Evolutionary conservation across 2,797 vertebrate genomes (phyloP), one percentile per base, ranked within the genome.

Genomic region (Ambastaia sidthimunki): DNA sequence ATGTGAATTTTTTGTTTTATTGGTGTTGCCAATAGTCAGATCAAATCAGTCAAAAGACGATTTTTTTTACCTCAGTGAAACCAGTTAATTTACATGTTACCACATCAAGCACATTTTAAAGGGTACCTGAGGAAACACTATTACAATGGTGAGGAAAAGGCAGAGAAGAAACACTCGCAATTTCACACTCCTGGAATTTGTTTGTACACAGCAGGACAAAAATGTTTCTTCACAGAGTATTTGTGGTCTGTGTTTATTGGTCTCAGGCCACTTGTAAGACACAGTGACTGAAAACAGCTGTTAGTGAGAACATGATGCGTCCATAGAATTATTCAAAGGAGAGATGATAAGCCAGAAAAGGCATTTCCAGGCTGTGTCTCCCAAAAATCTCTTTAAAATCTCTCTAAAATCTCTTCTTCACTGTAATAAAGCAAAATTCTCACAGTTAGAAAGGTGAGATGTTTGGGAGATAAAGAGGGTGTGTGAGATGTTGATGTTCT

Each of bases 251-350:
- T 60, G 60, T 80, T 80, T 80, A 80, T 66, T 73, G 60, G 60
- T 73, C 77, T 80, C 60, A 47, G 34, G 70, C 77, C 70, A 73
- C 48, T 73, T 66, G 70, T 80, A 55, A 72, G 60, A 80, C 34
- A n/a, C 50, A 21, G 59, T 80, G 77, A 80, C 60, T 66, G 50
- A 50, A 80, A 80, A 80, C 70, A 80, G 48, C 77, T 80, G 77
- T 80, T 62, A 23, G 23, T 65, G 25, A 73, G 37, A 57, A 34
- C 50, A 73, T 13, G 12, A 47, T 57, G 60, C n/a, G 21, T 79
- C 69, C 57, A 44, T 16, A 47, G 21, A 44, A 44, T 54, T 41
- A 37, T 63, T 63, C 16, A 65, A 78, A 47, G 34, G 21, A 55
- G n/a, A 37, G 31, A 31, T 18, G 34, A 47, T 57, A 18, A 72